Evolutionary conservation across 2,888 invertebrate genomes (phyloP).

Genomic region (Drosophila nigritarsus): DNA sequence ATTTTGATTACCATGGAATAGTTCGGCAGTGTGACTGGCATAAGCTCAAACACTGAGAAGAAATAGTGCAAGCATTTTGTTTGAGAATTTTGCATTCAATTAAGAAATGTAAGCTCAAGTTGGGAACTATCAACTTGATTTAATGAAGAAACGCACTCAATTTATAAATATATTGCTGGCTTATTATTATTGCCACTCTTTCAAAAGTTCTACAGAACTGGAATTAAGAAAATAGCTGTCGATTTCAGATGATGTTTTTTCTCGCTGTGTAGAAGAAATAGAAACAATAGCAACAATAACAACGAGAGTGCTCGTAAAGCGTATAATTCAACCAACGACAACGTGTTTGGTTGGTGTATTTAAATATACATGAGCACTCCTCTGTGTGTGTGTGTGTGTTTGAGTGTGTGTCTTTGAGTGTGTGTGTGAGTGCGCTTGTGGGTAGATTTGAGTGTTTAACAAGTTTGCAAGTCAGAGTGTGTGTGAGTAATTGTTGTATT

Average conservation of each 20-base stretch:
- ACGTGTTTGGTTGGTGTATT: conserved; percentile 28
- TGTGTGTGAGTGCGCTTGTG: neutral
- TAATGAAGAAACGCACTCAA: neutral
- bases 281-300: conserved; percentile 1
- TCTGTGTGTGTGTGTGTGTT: neutral
- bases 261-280: neutral
- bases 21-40: neutral
- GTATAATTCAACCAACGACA: conserved; percentile 60
- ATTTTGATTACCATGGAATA: neutral
- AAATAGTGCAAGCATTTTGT: neutral
- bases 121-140: neutral
- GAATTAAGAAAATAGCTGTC: neutral
- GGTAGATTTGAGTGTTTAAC: conserved; percentile 2
- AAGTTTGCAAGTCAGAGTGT: conserved; percentile 7
- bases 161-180: neutral
- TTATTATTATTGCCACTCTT: neutral
- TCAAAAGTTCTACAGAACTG: neutral
- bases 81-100: neutral
- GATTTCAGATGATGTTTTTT: neutral
- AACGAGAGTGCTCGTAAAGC: conserved; percentile 20
- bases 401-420: neutral
- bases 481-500: conserved; percentile 21
- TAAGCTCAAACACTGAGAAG: neutral
- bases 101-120: accelerated
- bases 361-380: conserved; percentile 53